Evolutionary conservation across 1,140 invertebrate genomes (phyloP).

Genomic region (Drosophila virilis): DNA sequence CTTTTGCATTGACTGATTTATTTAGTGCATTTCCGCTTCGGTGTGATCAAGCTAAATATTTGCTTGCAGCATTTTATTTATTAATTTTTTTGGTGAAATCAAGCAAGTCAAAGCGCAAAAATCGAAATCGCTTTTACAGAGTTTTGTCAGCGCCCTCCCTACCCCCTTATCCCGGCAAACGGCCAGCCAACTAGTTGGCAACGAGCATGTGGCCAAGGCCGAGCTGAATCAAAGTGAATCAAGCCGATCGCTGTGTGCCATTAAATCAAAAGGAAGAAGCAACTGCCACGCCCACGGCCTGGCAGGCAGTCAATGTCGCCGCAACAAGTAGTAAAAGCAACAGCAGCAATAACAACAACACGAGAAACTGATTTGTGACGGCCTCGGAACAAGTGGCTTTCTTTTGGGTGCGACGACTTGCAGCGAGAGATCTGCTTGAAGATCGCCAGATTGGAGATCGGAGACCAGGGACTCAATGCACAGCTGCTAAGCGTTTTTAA

Average conservation of each 20-base stretch:
- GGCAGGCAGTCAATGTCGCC: slow-evolving; percentile 19
- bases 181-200: not conserved
- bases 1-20: not conserved
- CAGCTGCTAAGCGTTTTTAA: slow-evolving; percentile 69
- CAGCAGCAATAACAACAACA: slow-evolving; percentile 7
- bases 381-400: slow-evolving; percentile 46
- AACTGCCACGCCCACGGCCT: slow-evolving; percentile 40
- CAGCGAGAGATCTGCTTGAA: slow-evolving; percentile 21
- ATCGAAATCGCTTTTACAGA: slow-evolving; percentile 45
- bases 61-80: not conserved
- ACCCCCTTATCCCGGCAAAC: too few species aligned
- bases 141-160: not conserved
- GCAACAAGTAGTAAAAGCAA: slow-evolving; percentile 14
- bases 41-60: not conserved
- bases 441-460: slow-evolving; percentile 21
- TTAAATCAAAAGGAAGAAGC: slow-evolving; percentile 53
- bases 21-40: slow-evolving; percentile 17
- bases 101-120: slow-evolving; percentile 46
- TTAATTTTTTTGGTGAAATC: slow-evolving; percentile 66
- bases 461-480: slow-evolving; percentile 17
- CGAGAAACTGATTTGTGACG: slow-evolving; percentile 28
- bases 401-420: slow-evolving; percentile 52
- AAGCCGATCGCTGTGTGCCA: slow-evolving; percentile 22
- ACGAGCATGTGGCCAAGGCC: slow-evolving; percentile 31
- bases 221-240: slow-evolving; percentile 7